A percentile compares a stretch with the other conserved stretches of the same genome.
These are phyloP conservation scores for Gracilinanus agilis DNA, from an alignment of 2,113 vertebrate species.

Conservation along the genomic window DNA sequence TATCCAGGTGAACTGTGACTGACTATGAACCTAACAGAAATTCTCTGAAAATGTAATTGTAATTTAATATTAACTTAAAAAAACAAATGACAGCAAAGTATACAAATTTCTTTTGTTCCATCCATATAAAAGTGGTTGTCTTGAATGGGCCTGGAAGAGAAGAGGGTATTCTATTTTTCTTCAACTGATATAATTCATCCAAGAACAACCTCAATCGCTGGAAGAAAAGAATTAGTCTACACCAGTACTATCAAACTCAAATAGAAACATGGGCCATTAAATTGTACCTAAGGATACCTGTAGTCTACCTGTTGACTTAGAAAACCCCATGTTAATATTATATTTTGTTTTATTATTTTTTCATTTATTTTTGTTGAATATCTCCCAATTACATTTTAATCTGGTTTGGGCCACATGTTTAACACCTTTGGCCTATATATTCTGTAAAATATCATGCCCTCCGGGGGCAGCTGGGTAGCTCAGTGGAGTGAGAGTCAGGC, in stretches of 20 bases:
- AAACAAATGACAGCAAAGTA: constrained; percentile 32
- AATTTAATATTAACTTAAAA: constrained; percentile 66
- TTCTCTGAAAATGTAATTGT: constrained; percentile 41
- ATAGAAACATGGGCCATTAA: not conserved
- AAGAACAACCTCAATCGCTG: not conserved
- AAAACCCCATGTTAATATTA: not conserved
- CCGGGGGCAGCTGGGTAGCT: too few relatives aligned
- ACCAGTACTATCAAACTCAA: too few relatives aligned
- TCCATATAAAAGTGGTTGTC: constrained; percentile 29
- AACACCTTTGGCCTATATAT: not conserved
- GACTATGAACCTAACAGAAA: constrained; percentile 26
- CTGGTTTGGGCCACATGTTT: not conserved
- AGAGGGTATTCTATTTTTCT: not conserved
- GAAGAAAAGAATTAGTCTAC: not conserved
- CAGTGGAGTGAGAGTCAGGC: too few relatives aligned
- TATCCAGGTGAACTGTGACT: constrained; percentile 6
- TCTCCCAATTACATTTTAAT: not conserved
- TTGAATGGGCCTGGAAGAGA: not conserved
- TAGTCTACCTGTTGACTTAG: not conserved
- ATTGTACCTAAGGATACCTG: not conserved
- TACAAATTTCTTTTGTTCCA: not conserved
- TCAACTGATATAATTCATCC: not conserved
- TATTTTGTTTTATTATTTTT: not conserved
- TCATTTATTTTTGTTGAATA: not conserved
- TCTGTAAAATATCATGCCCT: not conserved